phyloP scores from a whole-genome alignment of 92 coral and sea anemone genomes.

The Muricea muricata region DNA sequence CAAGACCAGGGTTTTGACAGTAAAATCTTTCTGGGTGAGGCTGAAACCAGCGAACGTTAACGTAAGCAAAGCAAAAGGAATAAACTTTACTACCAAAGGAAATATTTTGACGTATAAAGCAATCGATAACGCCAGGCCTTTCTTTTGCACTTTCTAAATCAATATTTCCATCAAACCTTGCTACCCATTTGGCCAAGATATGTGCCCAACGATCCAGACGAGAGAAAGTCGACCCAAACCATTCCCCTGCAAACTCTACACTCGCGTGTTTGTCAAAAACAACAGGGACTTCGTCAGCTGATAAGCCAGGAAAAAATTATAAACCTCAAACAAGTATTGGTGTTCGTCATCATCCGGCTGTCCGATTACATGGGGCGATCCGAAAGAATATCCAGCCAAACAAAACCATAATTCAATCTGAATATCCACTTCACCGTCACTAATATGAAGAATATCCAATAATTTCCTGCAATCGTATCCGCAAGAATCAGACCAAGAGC shows the following conservation, averaged over 20 bases:
- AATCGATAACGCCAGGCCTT: slow-evolving; percentile 37
- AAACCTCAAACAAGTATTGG: background rate
- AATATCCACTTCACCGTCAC: background rate
- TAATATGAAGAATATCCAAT: background rate
- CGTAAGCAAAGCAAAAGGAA: slow-evolving; percentile 34
- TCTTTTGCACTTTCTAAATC: background rate
- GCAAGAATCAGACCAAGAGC: background rate
- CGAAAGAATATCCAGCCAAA: background rate
- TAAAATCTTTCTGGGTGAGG: slow-evolving; percentile 24
- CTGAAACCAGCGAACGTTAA: slow-evolving; percentile 50
- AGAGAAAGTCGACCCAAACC: slow-evolving; percentile 33
- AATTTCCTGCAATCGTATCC: background rate
- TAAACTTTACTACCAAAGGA: background rate
- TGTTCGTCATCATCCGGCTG: background rate
- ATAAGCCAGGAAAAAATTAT: background rate
- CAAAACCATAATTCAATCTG: background rate
- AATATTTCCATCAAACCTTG: slow-evolving; percentile 2
- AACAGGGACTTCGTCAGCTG: background rate
- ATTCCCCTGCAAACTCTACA: slow-evolving; percentile 21
- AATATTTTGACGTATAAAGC: slow-evolving; percentile 26
- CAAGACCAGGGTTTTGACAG: background rate
- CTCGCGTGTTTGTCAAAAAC: slow-evolving; percentile 4
- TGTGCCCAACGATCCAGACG: slow-evolving; percentile 34
- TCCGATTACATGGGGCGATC: background rate
- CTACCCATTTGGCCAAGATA: slow-evolving; percentile 46